These are phyloP conservation scores for Huso huso DNA, from an alignment of 2,797 vertebrate species.

Conservation along the genomic window DNA sequence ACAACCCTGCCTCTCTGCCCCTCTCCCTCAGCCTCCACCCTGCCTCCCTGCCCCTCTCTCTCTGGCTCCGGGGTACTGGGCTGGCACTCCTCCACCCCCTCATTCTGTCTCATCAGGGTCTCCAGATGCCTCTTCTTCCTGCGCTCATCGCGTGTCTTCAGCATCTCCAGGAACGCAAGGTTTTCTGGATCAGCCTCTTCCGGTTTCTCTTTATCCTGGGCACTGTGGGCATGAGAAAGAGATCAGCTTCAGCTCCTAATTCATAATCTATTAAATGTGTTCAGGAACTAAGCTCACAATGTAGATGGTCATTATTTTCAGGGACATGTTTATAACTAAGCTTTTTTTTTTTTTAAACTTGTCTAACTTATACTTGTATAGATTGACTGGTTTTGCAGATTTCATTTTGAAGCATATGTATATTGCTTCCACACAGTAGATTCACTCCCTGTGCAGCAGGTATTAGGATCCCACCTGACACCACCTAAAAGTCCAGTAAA, in stretches of 20 bases:
- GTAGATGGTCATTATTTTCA: no score
- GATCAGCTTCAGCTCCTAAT: background rate
- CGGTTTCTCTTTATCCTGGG: conserved; percentile 9
- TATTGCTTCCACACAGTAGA: no score
- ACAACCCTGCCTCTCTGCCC: conserved; percentile 11
- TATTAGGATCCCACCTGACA: no score
- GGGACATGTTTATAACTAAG: no score
- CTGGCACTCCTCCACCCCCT: conserved; percentile 36
- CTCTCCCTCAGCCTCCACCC: conserved; percentile 29
- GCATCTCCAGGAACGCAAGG: conserved; percentile 54
- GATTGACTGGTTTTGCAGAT: no score
- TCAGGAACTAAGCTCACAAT: no score
- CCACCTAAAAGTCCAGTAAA: no score
- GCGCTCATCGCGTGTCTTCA: conserved; percentile 55
- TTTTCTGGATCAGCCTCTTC: conserved; percentile 23
- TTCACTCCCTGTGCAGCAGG: no score
- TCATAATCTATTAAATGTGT: no score
- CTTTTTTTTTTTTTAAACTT: no score
- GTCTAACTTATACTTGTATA: no score
- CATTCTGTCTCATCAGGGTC: conserved; percentile 53
- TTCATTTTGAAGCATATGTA: no score
- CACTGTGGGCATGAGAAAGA: background rate
- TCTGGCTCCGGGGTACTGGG: background rate
- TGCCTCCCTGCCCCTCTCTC: conserved; percentile 3
- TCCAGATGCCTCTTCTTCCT: conserved; percentile 47